Conservation (phyloP, 2,888 invertebrate genomes). For the Plemyria rubiginata region DNA sequence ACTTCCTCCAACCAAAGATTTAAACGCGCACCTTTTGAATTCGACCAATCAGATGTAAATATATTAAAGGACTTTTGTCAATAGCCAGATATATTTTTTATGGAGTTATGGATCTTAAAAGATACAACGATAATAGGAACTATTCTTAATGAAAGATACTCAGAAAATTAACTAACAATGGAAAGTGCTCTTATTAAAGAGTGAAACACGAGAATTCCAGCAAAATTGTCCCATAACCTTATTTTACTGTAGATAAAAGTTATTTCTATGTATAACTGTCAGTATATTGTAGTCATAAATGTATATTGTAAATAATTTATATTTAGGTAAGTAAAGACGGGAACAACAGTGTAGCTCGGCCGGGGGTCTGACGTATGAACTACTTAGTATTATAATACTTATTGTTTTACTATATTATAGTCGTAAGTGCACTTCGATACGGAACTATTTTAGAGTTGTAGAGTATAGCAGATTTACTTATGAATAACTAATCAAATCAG, state of each 20-base stretch:
- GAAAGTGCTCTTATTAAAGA: conserved; percentile 24
- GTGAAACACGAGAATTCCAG: conserved; percentile 39
- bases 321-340: conserved; percentile 77
- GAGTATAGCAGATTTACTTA: conserved; percentile 58
- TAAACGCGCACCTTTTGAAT: conserved; percentile 21
- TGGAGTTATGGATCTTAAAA: background rate
- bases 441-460: conserved; percentile 76
- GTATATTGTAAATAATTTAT: conserved; percentile 82
- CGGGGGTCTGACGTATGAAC: conserved; percentile 59
- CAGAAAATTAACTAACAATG: conserved; percentile 24
- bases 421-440: conserved; percentile 83
- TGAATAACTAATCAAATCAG: conserved; percentile 28
- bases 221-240: conserved; percentile 61
- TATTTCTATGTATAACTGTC: conserved; percentile 77
- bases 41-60: background rate
- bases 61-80: background rate
- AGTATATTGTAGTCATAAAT: conserved; percentile 77
- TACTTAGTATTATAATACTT: conserved; percentile 74
- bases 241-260: conserved; percentile 79
- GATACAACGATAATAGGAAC: conserved; percentile 36
- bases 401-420: conserved; percentile 69
- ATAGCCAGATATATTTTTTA: background rate
- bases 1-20: conserved; percentile 16
- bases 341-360: conserved; percentile 73
- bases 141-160: conserved; percentile 27